phyloP scores from a whole-genome alignment of 1,140 invertebrate species.

The Anastatus disparis region DNA sequence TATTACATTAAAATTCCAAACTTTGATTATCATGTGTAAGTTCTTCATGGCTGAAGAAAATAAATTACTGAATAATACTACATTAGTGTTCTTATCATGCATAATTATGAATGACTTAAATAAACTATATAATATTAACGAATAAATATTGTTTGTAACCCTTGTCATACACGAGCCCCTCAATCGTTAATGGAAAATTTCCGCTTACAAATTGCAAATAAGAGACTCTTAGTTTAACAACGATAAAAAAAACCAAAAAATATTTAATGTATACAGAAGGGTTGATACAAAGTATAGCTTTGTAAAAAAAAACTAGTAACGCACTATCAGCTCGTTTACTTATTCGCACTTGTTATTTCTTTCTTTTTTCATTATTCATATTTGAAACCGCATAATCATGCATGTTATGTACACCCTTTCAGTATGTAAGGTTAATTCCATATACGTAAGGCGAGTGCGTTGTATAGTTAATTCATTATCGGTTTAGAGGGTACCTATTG shows the following conservation, averaged over 20 bases:
- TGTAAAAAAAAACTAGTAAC: background rate
- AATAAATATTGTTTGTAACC: too few species aligned
- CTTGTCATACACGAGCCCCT: background rate
- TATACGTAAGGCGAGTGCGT: slow-evolving; percentile 42
- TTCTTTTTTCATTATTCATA: too few species aligned
- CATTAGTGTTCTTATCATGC: too few species aligned
- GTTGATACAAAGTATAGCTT: background rate
- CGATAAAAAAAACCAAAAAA: background rate
- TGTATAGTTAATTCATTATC: slow-evolving; percentile 59
- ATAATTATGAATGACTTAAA: too few species aligned
- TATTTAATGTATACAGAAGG: background rate
- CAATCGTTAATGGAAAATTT: background rate
- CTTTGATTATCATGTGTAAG: background rate
- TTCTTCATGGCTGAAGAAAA: too few species aligned
- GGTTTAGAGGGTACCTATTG: slow-evolving; percentile 47
- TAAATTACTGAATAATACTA: too few species aligned
- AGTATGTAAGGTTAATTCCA: too few species aligned
- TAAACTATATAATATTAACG: too few species aligned
- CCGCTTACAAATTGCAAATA: background rate
- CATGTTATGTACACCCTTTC: slow-evolving; percentile 43
- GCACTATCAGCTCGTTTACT: background rate
- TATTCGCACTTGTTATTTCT: background rate
- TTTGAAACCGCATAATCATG: slow-evolving; percentile 51
- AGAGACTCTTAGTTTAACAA: background rate
- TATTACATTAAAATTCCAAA: background rate